These are phyloP conservation scores for Globia sparganii DNA, from an alignment of 2,888 invertebrate genomes.

Conservation along the genomic window DNA sequence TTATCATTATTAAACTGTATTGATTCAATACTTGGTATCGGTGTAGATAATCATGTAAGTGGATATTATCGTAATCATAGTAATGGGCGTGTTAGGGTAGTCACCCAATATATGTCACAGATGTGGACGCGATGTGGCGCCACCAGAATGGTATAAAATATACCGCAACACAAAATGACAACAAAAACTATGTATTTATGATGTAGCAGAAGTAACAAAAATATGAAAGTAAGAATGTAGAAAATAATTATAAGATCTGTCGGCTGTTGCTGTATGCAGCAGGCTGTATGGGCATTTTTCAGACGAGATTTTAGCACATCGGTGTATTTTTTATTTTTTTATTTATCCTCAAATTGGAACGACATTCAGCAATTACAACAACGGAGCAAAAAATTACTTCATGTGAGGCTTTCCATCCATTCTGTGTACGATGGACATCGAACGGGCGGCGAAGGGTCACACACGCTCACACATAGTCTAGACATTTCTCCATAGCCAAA, in stretches of 20 bases:
- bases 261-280: too few species aligned
- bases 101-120: not conserved
- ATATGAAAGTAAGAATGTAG: not conserved
- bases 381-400: too few species aligned
- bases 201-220: not conserved
- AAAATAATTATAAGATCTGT: not conserved
- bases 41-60: slow-evolving; percentile 25
- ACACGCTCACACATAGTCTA: too few species aligned
- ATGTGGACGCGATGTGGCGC: not conserved
- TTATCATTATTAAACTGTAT: slow-evolving; percentile 7
- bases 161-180: not conserved
- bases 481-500: too few species aligned
- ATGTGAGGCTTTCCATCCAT: too few species aligned
- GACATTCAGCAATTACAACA: too few species aligned
- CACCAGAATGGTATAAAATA: not conserved
- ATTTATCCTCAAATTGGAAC: too few species aligned
- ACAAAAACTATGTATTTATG: not conserved
- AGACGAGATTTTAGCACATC: too few species aligned
- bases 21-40: slow-evolving; percentile 28
- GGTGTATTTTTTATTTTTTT: too few species aligned
- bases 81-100: slow-evolving; percentile 9
- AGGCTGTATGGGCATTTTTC: too few species aligned
- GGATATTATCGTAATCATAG: slow-evolving; percentile 33
- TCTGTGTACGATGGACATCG: too few species aligned
- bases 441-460: too few species aligned